Conservation (phyloP, 2,888 invertebrate genomes). For the Agrenia bidenticulata region DNA sequence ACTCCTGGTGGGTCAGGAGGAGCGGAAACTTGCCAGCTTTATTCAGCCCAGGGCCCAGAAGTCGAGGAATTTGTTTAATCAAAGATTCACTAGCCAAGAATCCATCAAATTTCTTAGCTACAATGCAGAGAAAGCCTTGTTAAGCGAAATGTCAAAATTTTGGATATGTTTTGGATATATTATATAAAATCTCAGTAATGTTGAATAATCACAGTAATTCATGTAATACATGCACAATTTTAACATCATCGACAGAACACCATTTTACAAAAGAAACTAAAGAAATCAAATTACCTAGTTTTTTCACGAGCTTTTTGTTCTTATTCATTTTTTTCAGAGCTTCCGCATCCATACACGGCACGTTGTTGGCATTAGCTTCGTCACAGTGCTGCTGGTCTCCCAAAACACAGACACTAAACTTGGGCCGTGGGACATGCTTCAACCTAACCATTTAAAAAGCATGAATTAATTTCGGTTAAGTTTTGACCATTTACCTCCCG, state of each 20-base stretch:
- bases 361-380: slow-evolving; percentile 85
- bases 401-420: slow-evolving; percentile 97
- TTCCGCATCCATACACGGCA: slow-evolving; percentile 98
- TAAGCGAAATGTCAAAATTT: no score
- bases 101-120: slow-evolving; percentile 87
- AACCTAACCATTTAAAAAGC: slow-evolving; percentile 64
- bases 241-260: slow-evolving; percentile 4
- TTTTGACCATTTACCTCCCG: no score
- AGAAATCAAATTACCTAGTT: slow-evolving; percentile 70
- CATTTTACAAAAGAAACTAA: neutral
- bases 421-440: slow-evolving; percentile 96
- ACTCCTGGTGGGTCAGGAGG: slow-evolving; percentile 93
- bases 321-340: slow-evolving; percentile 98
- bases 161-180: neutral
- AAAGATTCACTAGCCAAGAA: slow-evolving; percentile 98
- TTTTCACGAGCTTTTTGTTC: slow-evolving; percentile 99
- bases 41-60: slow-evolving; percentile 97
- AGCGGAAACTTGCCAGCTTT: slow-evolving; percentile 99
- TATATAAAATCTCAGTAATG: neutral
- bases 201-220: slow-evolving; percentile 6
- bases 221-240: slow-evolving; percentile 10
- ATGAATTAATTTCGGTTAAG: no score
- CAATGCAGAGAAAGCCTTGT: neutral
- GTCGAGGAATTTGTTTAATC: slow-evolving; percentile 98
- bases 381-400: slow-evolving; percentile 99